A percentile compares a stretch with the other conserved stretches of the same genome.
Evolutionary conservation across 2,113 vertebrate species (phyloP).

Genomic region (Coturnix japonica): DNA sequence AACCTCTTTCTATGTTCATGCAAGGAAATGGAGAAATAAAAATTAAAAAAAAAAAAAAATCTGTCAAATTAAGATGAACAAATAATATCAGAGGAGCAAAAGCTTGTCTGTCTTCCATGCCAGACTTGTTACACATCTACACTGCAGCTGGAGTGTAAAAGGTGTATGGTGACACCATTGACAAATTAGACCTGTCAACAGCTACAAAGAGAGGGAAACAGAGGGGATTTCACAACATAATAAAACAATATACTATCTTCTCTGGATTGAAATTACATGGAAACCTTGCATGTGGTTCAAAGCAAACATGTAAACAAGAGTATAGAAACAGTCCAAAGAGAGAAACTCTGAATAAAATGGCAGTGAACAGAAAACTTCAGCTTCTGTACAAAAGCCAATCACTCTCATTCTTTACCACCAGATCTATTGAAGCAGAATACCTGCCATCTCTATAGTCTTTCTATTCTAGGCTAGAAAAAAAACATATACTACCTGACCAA

Average conservation of each 20-base stretch:
- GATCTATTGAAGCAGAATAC: slow-evolving; percentile 33
- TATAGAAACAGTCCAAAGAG: neutral
- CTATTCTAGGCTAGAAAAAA: slow-evolving; percentile 11
- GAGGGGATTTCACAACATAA: neutral
- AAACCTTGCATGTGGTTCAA: neutral
- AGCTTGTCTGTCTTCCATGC: neutral
- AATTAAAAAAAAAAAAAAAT: neutral
- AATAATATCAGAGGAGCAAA: neutral
- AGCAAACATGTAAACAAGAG: neutral
- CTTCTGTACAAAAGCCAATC: neutral
- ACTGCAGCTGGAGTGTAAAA: neutral
- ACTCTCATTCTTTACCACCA: neutral
- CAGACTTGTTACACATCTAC: neutral
- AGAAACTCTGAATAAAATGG: neutral
- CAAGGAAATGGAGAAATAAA: neutral
- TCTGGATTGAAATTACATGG: neutral
- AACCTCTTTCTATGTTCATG: neutral
- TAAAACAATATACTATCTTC: neutral
- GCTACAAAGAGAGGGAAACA: neutral
- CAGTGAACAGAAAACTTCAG: neutral
- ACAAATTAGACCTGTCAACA: slow-evolving; percentile 39
- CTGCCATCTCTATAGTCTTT: neutral
- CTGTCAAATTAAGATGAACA: neutral
- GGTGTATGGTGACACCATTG: neutral
- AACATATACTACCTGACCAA: slow-evolving; percentile 39